Evolutionary conservation across 2,797 vertebrate genomes (phyloP), one percentile per base, ranked within the genome.

Genomic region (Arremon brunneinucha): DNA sequence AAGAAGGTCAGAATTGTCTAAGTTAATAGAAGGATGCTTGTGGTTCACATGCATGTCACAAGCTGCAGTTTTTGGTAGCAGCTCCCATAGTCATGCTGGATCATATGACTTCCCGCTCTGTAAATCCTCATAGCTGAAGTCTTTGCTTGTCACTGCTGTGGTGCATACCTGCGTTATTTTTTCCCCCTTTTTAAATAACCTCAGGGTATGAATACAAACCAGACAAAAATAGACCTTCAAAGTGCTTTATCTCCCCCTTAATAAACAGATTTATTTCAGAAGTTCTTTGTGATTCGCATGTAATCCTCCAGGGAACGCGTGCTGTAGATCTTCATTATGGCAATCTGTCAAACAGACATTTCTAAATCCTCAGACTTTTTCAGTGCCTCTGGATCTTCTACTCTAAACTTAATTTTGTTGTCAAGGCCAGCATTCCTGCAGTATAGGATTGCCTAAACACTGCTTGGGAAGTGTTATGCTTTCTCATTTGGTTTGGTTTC

Each of bases 181-280:
- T 68, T 12, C 0, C 15, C 26, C 18, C 9, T 53, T 74, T 53
- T 87, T 35, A 63, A 84, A 74, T 64, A 83, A 47, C 44, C 44
- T 77, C 24, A 3, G 52, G 53, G 18, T 72, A 67, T 64, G 68
- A 79, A 82, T 35, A n/a, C 32, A 70, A 63, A 52, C 32, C 28
- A 60, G 47, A n/a, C 43, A 49, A 74, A 94, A 91, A 52, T 9
- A 89, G 63, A 59, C 44, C 6, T 74, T 70, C 78, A 34, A 87
- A 68, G 20, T 57, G 22, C 3, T 67, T 52, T 67, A 46, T 39
- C 18, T 70, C 43, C 14, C 4, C 11, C 9, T 69, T 74, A 67
- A 65, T 80, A 89, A 89, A 62, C 16, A 67, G 71, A 50, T 86
- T 65, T 65, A 37, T 79, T 96, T 95, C 47, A n/a, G 52, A 82